Evolutionary conservation across 2,113 vertebrate genomes (phyloP).

Genomic region (Grantiella picta): DNA sequence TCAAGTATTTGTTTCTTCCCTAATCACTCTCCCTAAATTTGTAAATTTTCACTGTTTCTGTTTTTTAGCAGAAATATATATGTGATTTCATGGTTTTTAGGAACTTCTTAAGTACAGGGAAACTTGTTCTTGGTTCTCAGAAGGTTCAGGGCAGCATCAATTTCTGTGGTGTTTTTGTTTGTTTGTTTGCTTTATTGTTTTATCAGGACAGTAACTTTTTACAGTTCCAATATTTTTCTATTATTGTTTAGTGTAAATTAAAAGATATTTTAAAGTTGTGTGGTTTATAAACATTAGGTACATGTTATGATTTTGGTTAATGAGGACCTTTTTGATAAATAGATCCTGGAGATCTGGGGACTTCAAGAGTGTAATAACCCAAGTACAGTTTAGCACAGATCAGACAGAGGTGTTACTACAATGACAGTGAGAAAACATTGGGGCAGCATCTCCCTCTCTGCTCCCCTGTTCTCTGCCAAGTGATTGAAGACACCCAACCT

Average conservation of each 20-base stretch:
- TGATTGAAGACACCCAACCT: background rate
- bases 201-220: background rate
- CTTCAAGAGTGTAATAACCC: background rate
- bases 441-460: background rate
- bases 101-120: background rate
- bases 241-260: constrained; percentile 32
- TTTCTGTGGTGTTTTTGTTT: background rate
- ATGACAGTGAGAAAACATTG: background rate
- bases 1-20: background rate
- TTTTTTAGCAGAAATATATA: background rate
- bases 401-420: background rate
- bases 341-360: background rate
- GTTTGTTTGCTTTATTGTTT: background rate
- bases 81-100: background rate
- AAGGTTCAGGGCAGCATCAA: background rate
- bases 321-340: background rate
- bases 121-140: background rate
- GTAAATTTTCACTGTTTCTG: background rate
- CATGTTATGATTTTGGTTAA: background rate
- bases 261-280: constrained; percentile 15
- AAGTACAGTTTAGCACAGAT: background rate
- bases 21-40: background rate
- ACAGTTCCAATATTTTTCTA: background rate
- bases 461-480: background rate
- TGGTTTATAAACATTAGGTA: background rate